These are phyloP conservation scores for Coptodon rendalli DNA, from an alignment of 2,113 vertebrate genomes.

Conservation along the genomic window DNA sequence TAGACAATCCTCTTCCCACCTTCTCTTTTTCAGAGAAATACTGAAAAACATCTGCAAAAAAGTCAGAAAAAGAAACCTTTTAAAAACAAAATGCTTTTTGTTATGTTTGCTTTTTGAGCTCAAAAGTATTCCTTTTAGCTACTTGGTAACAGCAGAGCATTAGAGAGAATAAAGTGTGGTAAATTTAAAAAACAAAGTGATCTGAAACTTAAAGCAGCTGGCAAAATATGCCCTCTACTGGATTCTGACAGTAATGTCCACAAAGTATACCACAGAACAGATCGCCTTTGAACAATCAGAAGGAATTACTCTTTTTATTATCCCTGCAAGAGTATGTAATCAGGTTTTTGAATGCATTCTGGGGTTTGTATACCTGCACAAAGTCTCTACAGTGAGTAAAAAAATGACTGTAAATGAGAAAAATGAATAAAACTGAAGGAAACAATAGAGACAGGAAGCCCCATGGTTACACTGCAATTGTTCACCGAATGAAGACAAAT, in stretches of 20 bases:
- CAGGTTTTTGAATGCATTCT: not conserved
- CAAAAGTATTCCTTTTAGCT: not conserved
- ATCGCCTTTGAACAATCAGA: not conserved
- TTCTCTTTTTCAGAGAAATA: not conserved
- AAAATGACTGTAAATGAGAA: not conserved
- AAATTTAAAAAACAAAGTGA: not conserved
- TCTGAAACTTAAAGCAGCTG: not conserved
- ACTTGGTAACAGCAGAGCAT: not conserved
- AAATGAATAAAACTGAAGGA: not conserved
- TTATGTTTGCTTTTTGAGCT: not conserved
- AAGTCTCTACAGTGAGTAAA: not conserved
- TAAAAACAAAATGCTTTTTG: not conserved
- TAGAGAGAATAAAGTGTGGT: not conserved
- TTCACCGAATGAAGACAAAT: slow-evolving; percentile 47
- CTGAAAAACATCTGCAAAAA: not conserved
- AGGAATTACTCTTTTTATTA: not conserved
- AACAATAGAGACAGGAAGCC: slow-evolving; percentile 1
- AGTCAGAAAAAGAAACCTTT: not conserved
- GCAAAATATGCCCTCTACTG: slow-evolving; percentile 63
- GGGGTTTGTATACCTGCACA: not conserved
- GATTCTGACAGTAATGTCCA: slow-evolving; percentile 31
- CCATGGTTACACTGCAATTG: not conserved
- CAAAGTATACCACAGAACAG: not conserved
- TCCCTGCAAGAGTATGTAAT: not conserved
- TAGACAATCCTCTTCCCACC: not conserved